Evolutionary conservation across 2,113 vertebrate species (phyloP).

Genomic region (Hydropotes inermis): DNA sequence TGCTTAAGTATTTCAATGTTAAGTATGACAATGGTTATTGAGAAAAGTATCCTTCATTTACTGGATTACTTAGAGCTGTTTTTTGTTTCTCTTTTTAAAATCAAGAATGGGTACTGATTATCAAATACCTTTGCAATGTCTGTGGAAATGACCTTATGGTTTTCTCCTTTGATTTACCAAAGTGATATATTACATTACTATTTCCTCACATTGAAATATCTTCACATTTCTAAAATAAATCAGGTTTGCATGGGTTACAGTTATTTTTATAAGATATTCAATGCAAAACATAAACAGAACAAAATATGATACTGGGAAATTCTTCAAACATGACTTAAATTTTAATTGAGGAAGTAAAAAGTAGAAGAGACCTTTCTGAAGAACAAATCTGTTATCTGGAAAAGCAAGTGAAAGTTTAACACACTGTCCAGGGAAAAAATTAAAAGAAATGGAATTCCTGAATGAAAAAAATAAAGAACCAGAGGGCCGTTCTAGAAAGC

Average conservation of each 20-base stretch:
- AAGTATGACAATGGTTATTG: not conserved
- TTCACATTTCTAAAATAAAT: conserved; percentile 29
- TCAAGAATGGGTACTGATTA: not conserved
- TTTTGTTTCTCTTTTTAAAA: not conserved
- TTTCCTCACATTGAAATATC: not conserved
- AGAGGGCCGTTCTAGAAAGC: not conserved
- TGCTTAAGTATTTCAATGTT: conserved; percentile 5
- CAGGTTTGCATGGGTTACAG: not conserved
- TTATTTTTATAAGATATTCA: not conserved
- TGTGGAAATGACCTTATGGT: not conserved
- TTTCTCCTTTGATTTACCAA: not conserved
- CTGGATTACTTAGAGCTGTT: conserved; percentile 7
- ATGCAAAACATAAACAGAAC: conserved; percentile 15
- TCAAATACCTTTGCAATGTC: not conserved
- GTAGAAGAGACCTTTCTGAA: not conserved
- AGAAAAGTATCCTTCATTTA: not conserved
- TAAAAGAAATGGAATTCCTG: conserved; percentile 17
- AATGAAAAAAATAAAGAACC: not conserved
- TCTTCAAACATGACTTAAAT: conserved; percentile 39
- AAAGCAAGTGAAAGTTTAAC: conserved; percentile 6
- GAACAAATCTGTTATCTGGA: not conserved
- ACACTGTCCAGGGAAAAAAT: not conserved
- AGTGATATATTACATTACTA: not conserved
- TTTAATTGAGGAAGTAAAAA: conserved; percentile 27
- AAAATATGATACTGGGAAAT: conserved; percentile 17